These are phyloP conservation scores for Drosophila bocki DNA, from an alignment of 1,140 invertebrate species.

Conservation along the genomic window DNA sequence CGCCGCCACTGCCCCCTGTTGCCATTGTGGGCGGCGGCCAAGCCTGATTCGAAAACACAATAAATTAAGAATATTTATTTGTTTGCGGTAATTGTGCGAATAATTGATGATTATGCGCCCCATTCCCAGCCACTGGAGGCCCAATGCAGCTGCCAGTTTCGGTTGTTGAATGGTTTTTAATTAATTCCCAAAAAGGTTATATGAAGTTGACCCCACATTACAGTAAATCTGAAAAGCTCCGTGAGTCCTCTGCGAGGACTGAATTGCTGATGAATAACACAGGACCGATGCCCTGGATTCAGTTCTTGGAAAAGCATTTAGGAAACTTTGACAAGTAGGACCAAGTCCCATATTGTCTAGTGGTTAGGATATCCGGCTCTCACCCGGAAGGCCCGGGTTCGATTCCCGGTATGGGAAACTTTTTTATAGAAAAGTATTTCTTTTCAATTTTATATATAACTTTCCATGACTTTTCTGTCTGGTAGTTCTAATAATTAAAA, in stretches of 20 bases:
- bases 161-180: slow-evolving; percentile 67
- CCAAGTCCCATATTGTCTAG: slow-evolving; percentile 89
- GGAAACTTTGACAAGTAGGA: slow-evolving; percentile 86
- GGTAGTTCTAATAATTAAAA: neutral
- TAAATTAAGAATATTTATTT: slow-evolving; percentile 83
- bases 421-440: slow-evolving; percentile 1
- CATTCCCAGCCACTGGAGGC: slow-evolving; percentile 42
- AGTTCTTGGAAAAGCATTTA: neutral
- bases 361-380: slow-evolving; percentile 94
- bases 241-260: neutral
- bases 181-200: slow-evolving; percentile 60
- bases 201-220: slow-evolving; percentile 58
- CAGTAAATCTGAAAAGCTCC: slow-evolving; percentile 30
- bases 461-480: slow-evolving; percentile 26
- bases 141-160: slow-evolving; percentile 36
- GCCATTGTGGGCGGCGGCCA: slow-evolving; percentile 71
- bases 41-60: slow-evolving; percentile 69
- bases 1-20: slow-evolving; percentile 9
- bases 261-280: slow-evolving; percentile 1
- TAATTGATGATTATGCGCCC: slow-evolving; percentile 79
- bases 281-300: neutral
- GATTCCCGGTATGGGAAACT: slow-evolving; percentile 32
- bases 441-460: neutral
- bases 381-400: slow-evolving; percentile 93
- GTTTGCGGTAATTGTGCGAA: slow-evolving; percentile 80